Conservation (phyloP, 2,797 vertebrate species). For the Ptychobarbus kaznakovi region DNA sequence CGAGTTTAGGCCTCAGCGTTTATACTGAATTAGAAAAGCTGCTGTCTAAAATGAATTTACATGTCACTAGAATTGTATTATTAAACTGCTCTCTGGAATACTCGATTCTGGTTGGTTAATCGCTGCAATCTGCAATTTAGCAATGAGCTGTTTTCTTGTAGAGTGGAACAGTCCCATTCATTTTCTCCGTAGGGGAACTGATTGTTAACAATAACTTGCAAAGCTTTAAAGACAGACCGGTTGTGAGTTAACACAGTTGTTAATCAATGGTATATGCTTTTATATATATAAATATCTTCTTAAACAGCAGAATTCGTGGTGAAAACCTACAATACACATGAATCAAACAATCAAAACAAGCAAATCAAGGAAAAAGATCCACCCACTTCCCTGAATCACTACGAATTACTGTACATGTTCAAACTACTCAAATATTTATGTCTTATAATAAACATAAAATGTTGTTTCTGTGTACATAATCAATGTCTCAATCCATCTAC, state of each 20-base stretch:
- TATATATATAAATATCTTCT: too few relatives aligned
- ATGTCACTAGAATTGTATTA: not conserved
- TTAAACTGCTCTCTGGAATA: not conserved
- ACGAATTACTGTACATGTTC: not conserved
- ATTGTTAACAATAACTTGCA: not conserved
- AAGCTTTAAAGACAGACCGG: not conserved
- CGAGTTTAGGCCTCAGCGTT: conserved; percentile 5
- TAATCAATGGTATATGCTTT: too few relatives aligned
- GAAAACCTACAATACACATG: not conserved
- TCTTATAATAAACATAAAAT: not conserved
- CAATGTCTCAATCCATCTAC: too few relatives aligned
- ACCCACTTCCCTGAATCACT: not conserved
- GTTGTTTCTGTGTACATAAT: not conserved
- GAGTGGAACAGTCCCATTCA: not conserved
- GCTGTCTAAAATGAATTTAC: not conserved
- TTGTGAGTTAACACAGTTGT: too few relatives aligned
- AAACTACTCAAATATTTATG: not conserved
- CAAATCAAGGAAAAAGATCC: not conserved
- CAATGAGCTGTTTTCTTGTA: not conserved
- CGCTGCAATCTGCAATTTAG: not conserved
- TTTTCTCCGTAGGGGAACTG: not conserved
- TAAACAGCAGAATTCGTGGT: too few relatives aligned
- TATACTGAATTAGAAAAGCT: not conserved
- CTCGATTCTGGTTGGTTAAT: not conserved
- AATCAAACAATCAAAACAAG: not conserved